Conservation (phyloP, 2,113 vertebrate species). For the Plectropomus leopardus region DNA sequence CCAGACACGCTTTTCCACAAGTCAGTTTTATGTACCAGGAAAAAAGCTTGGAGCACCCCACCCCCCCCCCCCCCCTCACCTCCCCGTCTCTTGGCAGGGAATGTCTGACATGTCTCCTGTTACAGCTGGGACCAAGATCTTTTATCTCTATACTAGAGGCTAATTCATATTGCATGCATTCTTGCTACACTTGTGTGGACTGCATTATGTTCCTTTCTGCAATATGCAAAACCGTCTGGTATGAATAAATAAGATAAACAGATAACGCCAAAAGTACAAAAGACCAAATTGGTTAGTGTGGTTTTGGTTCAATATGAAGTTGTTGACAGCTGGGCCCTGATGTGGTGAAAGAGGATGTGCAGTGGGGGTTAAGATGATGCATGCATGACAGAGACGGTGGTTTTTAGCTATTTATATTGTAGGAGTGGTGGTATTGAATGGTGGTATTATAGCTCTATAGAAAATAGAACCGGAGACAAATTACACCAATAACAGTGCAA, state of each 20-base stretch:
- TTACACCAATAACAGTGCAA: conserved; percentile 31
- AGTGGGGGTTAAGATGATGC: conserved; percentile 32
- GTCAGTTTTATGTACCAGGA: conserved; percentile 66
- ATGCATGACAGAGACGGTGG: conserved; percentile 11
- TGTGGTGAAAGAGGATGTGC: conserved; percentile 52
- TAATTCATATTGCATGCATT: conserved; percentile 75
- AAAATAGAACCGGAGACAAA: conserved; percentile 32
- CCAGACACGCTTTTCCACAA: conserved; percentile 67
- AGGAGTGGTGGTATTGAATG: conserved; percentile 17
- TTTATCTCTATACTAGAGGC: conserved; percentile 71
- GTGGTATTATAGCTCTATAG: conserved; percentile 31
- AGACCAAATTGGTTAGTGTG: conserved; percentile 42
- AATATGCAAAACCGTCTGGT: conserved; percentile 34
- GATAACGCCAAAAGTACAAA: conserved; percentile 51
- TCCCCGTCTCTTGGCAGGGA: conserved; percentile 64
- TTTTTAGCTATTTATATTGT: conserved; percentile 33
- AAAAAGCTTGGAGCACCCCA: conserved; percentile 15
- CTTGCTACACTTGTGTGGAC: conserved; percentile 60
- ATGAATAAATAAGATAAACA: conserved; percentile 57
- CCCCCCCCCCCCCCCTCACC: background rate
- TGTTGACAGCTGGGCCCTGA: conserved; percentile 59
- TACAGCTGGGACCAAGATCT: conserved; percentile 70
- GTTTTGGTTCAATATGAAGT: conserved; percentile 64
- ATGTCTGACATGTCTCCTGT: conserved; percentile 78
- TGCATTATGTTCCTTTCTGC: conserved; percentile 54